Percentiles rank a stretch among this genome's conserved stretches.
phyloP scores from a whole-genome alignment of 2,797 vertebrate species.

The Pseudochirops corinnae region DNA sequence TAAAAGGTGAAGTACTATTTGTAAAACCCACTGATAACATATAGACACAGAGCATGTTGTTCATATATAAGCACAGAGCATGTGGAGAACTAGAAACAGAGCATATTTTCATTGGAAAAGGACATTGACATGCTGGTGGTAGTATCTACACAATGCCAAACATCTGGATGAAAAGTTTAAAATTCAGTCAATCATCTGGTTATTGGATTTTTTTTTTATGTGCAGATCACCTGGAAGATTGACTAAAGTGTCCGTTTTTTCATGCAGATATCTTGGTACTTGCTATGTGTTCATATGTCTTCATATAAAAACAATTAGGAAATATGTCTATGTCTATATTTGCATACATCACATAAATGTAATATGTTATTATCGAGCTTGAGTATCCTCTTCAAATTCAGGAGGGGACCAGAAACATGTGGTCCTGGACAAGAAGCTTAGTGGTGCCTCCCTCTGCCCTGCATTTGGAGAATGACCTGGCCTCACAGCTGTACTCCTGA shows the following conservation, averaged over 20 bases:
- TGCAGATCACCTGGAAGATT: background rate
- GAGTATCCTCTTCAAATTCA: background rate
- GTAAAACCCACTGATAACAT: conserved; percentile 6
- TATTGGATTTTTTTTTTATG: conserved; percentile 2
- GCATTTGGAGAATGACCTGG: background rate
- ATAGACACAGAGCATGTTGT: conserved; percentile 13
- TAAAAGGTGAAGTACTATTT: conserved; percentile 8
- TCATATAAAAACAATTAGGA: background rate
- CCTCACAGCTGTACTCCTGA: background rate
- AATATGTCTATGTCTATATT: background rate
- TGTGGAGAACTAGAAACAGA: conserved; percentile 25
- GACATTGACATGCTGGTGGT: background rate
- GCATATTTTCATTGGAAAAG: background rate
- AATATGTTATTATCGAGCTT: background rate
- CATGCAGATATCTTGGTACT: background rate
- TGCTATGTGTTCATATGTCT: background rate
- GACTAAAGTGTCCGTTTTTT: background rate
- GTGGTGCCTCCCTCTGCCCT: background rate
- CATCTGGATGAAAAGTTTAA: conserved; percentile 30
- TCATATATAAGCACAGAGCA: conserved; percentile 5
- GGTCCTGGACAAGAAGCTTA: background rate
- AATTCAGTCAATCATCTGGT: background rate
- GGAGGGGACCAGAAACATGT: background rate
- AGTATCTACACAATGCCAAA: background rate
- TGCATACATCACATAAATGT: background rate